These are phyloP conservation scores for Rhynchomys soricoides DNA, from an alignment of 2,113 vertebrate species.

Conservation along the genomic window DNA sequence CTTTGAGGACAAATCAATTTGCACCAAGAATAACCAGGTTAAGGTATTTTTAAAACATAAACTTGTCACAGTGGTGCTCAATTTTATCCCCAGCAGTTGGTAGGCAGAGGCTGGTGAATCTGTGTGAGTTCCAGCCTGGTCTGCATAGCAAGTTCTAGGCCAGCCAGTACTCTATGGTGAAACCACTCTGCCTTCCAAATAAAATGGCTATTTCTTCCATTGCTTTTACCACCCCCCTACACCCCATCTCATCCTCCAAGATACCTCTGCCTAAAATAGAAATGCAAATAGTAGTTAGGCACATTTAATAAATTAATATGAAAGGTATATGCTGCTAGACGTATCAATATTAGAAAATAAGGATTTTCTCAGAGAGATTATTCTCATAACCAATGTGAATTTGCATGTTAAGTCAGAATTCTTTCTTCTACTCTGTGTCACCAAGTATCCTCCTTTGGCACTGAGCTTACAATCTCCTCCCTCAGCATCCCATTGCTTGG, in stretches of 20 bases:
- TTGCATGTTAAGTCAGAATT: not conserved
- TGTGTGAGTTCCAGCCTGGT: not conserved
- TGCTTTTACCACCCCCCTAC: not conserved
- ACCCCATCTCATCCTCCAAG: not conserved
- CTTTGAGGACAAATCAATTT: not conserved
- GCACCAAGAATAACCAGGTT: not conserved
- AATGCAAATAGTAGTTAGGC: not conserved
- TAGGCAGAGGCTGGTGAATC: not conserved
- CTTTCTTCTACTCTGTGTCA: not conserved
- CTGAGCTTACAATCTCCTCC: not conserved
- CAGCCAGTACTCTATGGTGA: not conserved
- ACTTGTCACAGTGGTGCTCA: not conserved
- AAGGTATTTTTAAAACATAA: not conserved
- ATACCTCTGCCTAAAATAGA: not conserved
- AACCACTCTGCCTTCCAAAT: not conserved
- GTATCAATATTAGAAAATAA: not conserved
- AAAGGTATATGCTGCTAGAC: not conserved
- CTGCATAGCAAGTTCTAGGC: not conserved
- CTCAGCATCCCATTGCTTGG: not conserved
- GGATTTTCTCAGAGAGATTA: not conserved
- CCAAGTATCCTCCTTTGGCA: not conserved
- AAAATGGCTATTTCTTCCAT: not conserved
- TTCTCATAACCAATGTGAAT: not conserved
- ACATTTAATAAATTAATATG: not conserved
- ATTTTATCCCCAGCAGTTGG: not conserved